Evolutionary conservation across 2,113 vertebrate species (phyloP), one percentile per base, ranked within the genome.

Genomic region (Nerophis ophidion): DNA sequence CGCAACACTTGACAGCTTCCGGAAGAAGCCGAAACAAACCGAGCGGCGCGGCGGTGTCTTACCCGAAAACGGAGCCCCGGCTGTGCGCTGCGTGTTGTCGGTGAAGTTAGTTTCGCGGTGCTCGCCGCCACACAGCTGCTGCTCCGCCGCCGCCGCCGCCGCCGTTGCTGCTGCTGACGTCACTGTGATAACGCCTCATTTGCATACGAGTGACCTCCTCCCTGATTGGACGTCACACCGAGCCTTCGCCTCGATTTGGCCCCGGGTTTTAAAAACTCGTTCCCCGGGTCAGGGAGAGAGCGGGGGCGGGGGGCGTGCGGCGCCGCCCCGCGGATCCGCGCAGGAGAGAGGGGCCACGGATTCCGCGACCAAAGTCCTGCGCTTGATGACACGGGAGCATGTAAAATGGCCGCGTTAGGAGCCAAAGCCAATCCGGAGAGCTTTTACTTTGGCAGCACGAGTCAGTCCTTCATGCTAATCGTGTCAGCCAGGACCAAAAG

Each of bases 361-460:
- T 70, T 55, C 26, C 38, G n/a, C n/a, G 17, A 26, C 56, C 38
- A 72, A 78, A 71, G 50, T 76, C 60, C 48, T 56, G 36, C 19
- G 54, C 40, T 56, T 75, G 75, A 76, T 76, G 83, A 70, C 68
- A 81, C 70, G 74, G 66, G 68, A 14, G n/a, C 14, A 60, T 83
- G 87, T 87, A 91, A 91, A 84, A 91, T 91, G 90, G 90, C 89
- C 86, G 89, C 84, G 83, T 74, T 56, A 38, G 53, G 8, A 49
- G 68, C 64, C 54, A 57, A 73, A 86, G 86, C 90, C 89, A 91
- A 90, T 91, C 87, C 44, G 75, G 71, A 64, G 64, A 73, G 73
- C 77, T 70, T 81, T 91, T 83, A 88, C 84, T 80, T 87, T 45
- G 42, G 75, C 76, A 75, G 65, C 60, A 17, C 54, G 65, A 77